Evolutionary conservation across 1,140 invertebrate species (phyloP), one percentile per base, ranked within the genome.

Genomic region (Pteromalus puparum): DNA sequence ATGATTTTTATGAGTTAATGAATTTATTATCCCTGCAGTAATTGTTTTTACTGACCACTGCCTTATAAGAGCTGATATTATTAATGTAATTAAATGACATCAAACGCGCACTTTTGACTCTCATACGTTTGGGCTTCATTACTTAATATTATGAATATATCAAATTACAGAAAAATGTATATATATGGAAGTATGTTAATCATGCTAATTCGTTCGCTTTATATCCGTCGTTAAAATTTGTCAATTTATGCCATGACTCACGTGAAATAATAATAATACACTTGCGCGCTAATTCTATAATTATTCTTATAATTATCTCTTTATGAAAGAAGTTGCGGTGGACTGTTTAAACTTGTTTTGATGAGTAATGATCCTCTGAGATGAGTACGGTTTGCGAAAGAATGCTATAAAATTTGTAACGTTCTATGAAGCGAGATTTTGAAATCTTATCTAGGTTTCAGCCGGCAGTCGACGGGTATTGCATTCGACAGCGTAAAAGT

Each of bases 231-330:
- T 0, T 61, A 18, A 61, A 21, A n/a, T 61, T 61, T 7, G 53
- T n/a, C 53, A 61, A 61, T 61, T 18, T 3, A 48, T 48, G 10
- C 13, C 53, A 61, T n/a, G 53, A n/a, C 3, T 61, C 53, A 61
- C 53, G 53, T 1, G 18, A n/a, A 61, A 61, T 61, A 21, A 61
- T 61, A 42, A 42, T 42, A 42, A 21, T 61, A 6, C 18, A n/a
- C 53, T 61, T 6, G 53, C 53, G 21, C 21, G 53, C 18, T 61
- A 61, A 61, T 61, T 61, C 21, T 61, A 61, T 61, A 61, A 61
- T 61, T 61, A 61, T n/a, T 61, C 53, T 61, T 61, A n/a, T n/a
- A 21, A 61, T 61, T 61, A 61, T 61, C 53, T n/a, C 53, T 61
- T 61, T 61, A 61, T 61, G 53, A 61, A n/a, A 61, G 53, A n/a